Evolutionary conservation across 2,888 invertebrate genomes (phyloP), one percentile per base, ranked within the genome.

Genomic region (Acrobasis consociella): DNA sequence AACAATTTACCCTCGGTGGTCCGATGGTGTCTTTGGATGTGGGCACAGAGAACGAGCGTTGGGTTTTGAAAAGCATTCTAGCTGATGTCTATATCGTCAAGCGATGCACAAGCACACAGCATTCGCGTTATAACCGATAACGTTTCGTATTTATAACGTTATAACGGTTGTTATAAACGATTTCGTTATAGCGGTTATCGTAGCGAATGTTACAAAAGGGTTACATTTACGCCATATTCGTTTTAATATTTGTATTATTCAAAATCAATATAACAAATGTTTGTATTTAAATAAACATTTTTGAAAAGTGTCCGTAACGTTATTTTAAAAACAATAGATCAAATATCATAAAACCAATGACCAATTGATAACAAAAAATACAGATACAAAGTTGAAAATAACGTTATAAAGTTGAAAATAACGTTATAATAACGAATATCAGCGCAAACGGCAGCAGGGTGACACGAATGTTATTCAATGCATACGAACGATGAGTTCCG

Each of bases 21-120:
- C 84, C 86, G 60, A 92, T 95, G 80, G 87, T 82, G 86, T 96
- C 96, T 93, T 97, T 97, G 66, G 97, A 96, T 50, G 97, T 97
- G 69, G 98, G 98, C 90, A 98, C 97, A 80, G 97, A 98, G 89
- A 97, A 97, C 74, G 97, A 97, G 81, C 98, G 95, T 93, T 97
- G 97, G 74, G 97, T 97, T 94, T 97, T 97, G 93, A 97, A 97
- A 93, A 96, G 95, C 94, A 96, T 95, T 93, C 95, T 94, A 90
- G 95, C 94, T 85, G 94, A 87, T 55, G 85, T 81, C 91, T 91
- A 83, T 65, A 65, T 66, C 66, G 53, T 67, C 58, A 84, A 83
- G 85, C 85, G 79, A 78, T 82, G 81, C 82, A 81, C 17, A 53
- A 53, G 53, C 62, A 37, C 15, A 46, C n/a, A 49, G 9, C 42